phyloP scores from a whole-genome alignment of 37 sponge, comb jelly and placozoan genomes.

The Oscarella lobularis region DNA sequence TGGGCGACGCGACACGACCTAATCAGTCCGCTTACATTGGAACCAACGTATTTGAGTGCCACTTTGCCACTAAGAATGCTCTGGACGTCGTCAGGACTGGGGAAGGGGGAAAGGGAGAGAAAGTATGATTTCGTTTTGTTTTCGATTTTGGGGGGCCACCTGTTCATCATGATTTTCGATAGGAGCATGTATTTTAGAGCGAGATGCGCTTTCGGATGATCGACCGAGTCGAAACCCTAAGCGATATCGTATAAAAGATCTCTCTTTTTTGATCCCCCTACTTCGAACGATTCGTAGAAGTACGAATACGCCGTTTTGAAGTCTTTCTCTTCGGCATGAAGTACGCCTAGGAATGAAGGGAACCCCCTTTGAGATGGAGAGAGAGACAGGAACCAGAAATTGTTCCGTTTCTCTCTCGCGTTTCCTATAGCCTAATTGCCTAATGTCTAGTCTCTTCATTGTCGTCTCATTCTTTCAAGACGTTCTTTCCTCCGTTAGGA shows the following conservation, averaged over 20 bases:
- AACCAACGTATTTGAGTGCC: slow-evolving; percentile 50
- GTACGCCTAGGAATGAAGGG: slow-evolving; percentile 33
- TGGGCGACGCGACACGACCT: not conserved
- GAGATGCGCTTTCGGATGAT: slow-evolving; percentile 47
- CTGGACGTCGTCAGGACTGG: slow-evolving; percentile 86
- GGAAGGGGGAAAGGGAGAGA: not conserved
- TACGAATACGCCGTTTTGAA: slow-evolving; percentile 96
- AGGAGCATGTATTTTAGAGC: slow-evolving; percentile 98
- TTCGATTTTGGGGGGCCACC: too few species aligned
- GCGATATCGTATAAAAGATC: not conserved
- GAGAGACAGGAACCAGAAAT: too few species aligned
- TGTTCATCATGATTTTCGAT: slow-evolving; percentile 89
- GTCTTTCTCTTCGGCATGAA: slow-evolving; percentile 94
- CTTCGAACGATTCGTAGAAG: slow-evolving; percentile 98
- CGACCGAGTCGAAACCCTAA: slow-evolving; percentile 74
- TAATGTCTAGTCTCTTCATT: too few species aligned
- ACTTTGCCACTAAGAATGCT: slow-evolving; percentile 76
- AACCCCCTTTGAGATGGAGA: too few species aligned
- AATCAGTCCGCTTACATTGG: not conserved
- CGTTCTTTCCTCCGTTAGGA: too few species aligned
- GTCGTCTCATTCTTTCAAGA: too few species aligned
- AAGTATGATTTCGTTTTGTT: not conserved
- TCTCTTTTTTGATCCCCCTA: not conserved
- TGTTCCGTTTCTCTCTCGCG: too few species aligned
- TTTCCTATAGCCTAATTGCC: too few species aligned